Base-by-base conservation (phyloP, 2,888 invertebrate genomes). In the Brachyptera risi region DNA sequence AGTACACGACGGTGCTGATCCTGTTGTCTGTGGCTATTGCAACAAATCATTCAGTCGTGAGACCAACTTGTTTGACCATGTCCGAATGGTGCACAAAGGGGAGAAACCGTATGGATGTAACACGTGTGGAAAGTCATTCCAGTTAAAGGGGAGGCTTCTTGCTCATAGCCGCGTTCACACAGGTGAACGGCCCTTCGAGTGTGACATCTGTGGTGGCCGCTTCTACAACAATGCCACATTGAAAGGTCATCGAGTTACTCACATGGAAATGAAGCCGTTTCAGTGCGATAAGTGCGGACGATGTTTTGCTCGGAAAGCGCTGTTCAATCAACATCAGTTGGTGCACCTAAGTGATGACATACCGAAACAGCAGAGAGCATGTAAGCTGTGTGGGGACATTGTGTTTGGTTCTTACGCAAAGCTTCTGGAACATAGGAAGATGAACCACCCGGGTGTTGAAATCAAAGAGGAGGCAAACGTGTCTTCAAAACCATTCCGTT, bases 401-500 rank as follows among this genome's bases (percentile, higher is more conserved):
- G 24, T 35, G 1, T 40, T 58, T 3, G 37, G 40, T 1, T 35
- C 57, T 3, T 62, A 65, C 38, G 50, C 59, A 13, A 65, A 62
- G 56, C 49, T 65, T 17, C 15, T 62, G 24, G 63, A 65, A 38
- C 65, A 65, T 24, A 56, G 62, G 15, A 61, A 58, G 21, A 40
- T 60, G 35, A 21, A 47, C 2, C 65, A 65, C 51, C 65, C 59
- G 3, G 47, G 44, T 44, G 19, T 21, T 11, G 19, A 15, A 19
- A 11, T 44, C 19, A 44, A 44, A 17, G 44, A 44, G 21, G 44
- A 44, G 11, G n/a, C n/a, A n/a, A 44, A 21, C 21, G 19, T 11
- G 44, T 44, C 67, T 0, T 64, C 69, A 66, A 73, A 66, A 66
- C 72, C 83, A 3, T 71, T 81, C 27, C 83, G 83, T 68, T 84